phyloP scores from a whole-genome alignment of 2,797 vertebrate species.

The Typhlichthys eigenmanni region DNA sequence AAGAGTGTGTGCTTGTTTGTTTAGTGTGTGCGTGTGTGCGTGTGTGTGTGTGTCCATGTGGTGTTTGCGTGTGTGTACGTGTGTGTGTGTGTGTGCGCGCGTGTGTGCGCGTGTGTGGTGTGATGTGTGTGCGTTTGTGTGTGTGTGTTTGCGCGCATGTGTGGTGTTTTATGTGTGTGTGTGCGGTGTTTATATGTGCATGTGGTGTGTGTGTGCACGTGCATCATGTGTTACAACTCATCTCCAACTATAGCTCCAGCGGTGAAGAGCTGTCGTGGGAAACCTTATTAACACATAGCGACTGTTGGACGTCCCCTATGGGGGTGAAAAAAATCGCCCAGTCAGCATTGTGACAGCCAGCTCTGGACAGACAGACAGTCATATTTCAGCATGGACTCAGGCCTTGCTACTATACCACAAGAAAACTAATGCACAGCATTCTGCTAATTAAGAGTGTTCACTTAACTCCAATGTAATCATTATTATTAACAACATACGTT shows the following conservation, averaged over 20 bases:
- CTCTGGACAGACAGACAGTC: slow-evolving; percentile 54
- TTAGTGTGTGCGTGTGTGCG: not conserved
- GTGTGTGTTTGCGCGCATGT: not conserved
- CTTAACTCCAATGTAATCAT: too few species aligned
- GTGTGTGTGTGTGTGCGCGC: too few species aligned
- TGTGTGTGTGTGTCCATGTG: slow-evolving; percentile 4
- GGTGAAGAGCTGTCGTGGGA: slow-evolving; percentile 19
- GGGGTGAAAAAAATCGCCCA: slow-evolving; percentile 36
- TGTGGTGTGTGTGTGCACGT: not conserved
- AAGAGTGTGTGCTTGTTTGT: not conserved
- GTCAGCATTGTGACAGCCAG: slow-evolving; percentile 40
- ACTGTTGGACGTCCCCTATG: slow-evolving; percentile 29
- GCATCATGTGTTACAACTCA: not conserved
- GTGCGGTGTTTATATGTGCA: not conserved
- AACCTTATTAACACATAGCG: slow-evolving; percentile 46
- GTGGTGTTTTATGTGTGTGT: not conserved
- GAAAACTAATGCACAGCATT: slow-evolving; percentile 50
- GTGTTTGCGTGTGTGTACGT: not conserved
- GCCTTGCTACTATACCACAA: slow-evolving; percentile 29
- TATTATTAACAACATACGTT: too few species aligned
- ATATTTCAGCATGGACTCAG: slow-evolving; percentile 63
- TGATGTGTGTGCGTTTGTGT: not conserved
- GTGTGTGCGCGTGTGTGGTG: too few species aligned
- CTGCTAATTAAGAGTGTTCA: not conserved
- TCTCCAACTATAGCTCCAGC: not conserved